Percentiles rank a stretch among this genome's conserved stretches.
These are phyloP conservation scores for Aphaenogaster rudis DNA, from an alignment of 1,140 invertebrate genomes.

Conservation along the genomic window DNA sequence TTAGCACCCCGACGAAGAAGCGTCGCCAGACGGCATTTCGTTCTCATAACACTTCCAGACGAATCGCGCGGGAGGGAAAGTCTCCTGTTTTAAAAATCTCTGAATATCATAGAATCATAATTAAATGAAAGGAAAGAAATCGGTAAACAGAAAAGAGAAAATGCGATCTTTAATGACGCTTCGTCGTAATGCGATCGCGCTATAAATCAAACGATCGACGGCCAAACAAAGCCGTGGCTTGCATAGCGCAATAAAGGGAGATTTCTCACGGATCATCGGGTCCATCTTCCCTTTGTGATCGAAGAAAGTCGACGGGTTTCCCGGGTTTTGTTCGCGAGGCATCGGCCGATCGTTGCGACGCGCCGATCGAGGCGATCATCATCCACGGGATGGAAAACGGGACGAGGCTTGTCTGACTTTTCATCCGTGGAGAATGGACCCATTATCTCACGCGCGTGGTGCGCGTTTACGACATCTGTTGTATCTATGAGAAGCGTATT, in stretches of 20 bases:
- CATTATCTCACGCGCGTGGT: slow-evolving; percentile 47
- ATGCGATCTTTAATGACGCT: neutral
- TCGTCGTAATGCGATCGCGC: neutral
- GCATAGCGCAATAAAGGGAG: neutral
- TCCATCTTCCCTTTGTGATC: neutral
- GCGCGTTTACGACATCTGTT: slow-evolving; percentile 61
- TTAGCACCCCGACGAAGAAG: slow-evolving; percentile 40
- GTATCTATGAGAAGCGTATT: slow-evolving; percentile 10
- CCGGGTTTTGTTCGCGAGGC: slow-evolving; percentile 57
- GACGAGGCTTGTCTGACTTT: slow-evolving; percentile 49
- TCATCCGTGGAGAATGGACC: slow-evolving; percentile 49
- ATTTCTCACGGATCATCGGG: slow-evolving; percentile 55
- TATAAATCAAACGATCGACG: slow-evolving; percentile 28
- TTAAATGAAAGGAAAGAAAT: neutral
- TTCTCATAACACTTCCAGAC: neutral
- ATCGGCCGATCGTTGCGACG: neutral
- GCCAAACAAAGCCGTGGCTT: slow-evolving; percentile 15
- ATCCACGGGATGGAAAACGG: slow-evolving; percentile 9
- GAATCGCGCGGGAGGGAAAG: too few relatives aligned
- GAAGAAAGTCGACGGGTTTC: slow-evolving; percentile 20
- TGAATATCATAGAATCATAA: neutral
- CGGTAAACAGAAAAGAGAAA: neutral
- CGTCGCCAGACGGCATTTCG: neutral
- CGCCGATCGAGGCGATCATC: slow-evolving; percentile 16
- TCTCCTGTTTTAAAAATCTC: neutral